These are phyloP conservation scores for Listrodromus nycthemerus DNA, from an alignment of 2,888 invertebrate species.

Conservation along the genomic window DNA sequence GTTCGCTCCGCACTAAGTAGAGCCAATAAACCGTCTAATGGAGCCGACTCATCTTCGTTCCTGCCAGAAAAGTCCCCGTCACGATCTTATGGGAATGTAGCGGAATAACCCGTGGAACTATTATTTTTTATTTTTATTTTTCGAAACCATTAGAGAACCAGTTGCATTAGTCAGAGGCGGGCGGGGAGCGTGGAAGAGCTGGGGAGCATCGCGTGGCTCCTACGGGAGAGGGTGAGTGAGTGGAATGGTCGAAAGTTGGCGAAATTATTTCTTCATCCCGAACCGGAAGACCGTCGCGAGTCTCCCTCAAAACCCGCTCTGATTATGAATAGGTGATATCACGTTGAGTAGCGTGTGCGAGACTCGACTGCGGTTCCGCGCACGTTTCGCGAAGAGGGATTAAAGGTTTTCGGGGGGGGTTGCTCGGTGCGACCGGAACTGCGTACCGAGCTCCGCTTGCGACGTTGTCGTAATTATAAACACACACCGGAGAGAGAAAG, in stretches of 20 bases:
- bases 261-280: constrained; percentile 68
- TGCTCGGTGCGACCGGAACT: constrained; percentile 24
- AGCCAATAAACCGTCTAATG: not conserved
- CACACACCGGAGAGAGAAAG: constrained; percentile 10
- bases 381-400: constrained; percentile 53
- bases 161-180: constrained; percentile 8
- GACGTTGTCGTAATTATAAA: constrained; percentile 56
- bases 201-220: constrained; percentile 1
- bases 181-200: not conserved
- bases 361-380: constrained; percentile 51
- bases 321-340: constrained; percentile 64
- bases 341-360: constrained; percentile 44
- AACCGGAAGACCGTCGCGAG: constrained; percentile 5
- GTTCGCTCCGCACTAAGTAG: not conserved
- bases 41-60: not conserved
- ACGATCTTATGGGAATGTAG: not conserved
- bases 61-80: not conserved
- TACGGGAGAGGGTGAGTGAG: constrained; percentile 58
- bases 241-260: constrained; percentile 53
- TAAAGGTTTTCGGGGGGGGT: constrained; percentile 36
- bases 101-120: not conserved
- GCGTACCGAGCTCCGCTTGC: constrained; percentile 21
- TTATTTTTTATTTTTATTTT: constrained; percentile 11
- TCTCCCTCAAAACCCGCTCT: constrained; percentile 30
- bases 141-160: constrained; percentile 3